Conservation (phyloP, 2,797 vertebrate species). For the Chaetodon trifasciatus region DNA sequence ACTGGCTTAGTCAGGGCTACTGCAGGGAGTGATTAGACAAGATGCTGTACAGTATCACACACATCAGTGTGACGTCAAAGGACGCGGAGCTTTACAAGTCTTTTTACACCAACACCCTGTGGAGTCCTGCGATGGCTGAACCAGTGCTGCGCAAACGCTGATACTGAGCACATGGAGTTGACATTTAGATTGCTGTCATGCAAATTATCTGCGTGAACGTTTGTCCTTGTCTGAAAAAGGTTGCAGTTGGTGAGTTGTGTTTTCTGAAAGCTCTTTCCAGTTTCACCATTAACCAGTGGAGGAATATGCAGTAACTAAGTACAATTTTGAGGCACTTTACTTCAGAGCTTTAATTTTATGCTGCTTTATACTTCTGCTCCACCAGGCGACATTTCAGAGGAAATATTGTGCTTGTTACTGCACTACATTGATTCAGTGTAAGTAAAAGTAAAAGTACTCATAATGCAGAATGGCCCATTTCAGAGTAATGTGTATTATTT, state of each 20-base stretch:
- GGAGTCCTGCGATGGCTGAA: constrained; percentile 28
- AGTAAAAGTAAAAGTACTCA: not conserved
- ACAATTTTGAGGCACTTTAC: not conserved
- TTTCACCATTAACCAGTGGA: not conserved
- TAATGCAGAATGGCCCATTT: not conserved
- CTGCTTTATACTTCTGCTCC: constrained; percentile 6
- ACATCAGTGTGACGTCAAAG: constrained; percentile 53
- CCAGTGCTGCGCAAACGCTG: constrained; percentile 15
- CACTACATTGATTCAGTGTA: too few relatives aligned
- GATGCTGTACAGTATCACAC: constrained; percentile 64
- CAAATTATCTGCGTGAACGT: constrained; percentile 2
- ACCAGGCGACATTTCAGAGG: not conserved
- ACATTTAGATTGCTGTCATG: constrained; percentile 43
- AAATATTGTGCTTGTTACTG: constrained; percentile 7
- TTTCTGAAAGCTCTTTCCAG: not conserved
- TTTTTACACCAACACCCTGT: constrained; percentile 31
- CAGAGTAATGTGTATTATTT: not conserved
- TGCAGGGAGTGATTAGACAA: constrained; percentile 69
- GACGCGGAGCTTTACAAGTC: constrained; percentile 44
- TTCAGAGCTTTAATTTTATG: constrained; percentile 11
- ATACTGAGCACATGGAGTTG: constrained; percentile 20
- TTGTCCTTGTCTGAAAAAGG: constrained; percentile 13
- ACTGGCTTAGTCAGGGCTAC: constrained; percentile 72
- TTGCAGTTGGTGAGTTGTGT: constrained; percentile 12
- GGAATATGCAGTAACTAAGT: not conserved